Conservation (phyloP, 2,113 vertebrate species). For the Odontophorus gujanensis region DNA sequence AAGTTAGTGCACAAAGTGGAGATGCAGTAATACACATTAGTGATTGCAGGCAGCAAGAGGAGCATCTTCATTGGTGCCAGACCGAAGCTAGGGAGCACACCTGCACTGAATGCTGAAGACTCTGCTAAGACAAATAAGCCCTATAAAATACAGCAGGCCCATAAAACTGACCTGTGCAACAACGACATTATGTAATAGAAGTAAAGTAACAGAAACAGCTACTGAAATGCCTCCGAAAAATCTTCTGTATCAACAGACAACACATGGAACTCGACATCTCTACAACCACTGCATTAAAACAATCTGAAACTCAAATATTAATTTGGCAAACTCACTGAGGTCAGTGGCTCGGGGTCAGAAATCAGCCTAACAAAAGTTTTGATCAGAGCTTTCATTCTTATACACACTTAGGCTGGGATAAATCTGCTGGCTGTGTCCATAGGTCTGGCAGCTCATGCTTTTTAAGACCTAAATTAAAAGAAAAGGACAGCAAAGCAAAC, state of each 20-base stretch:
- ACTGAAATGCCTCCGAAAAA: not conserved
- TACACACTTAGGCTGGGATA: not conserved
- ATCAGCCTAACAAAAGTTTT: not conserved
- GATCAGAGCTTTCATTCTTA: not conserved
- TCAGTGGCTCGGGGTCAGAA: accelerated
- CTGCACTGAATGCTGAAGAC: too few species aligned
- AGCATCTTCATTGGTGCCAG: not conserved
- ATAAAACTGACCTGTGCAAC: not conserved
- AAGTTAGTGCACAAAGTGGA: not conserved
- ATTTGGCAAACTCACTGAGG: not conserved
- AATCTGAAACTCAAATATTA: not conserved
- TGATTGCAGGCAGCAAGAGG: not conserved
- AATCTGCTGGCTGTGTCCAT: not conserved
- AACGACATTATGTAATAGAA: not conserved
- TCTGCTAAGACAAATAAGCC: not conserved
- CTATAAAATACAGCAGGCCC: not conserved
- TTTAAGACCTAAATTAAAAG: not conserved
- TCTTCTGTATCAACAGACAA: not conserved
- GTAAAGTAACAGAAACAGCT: not conserved
- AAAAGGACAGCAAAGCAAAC: not conserved
- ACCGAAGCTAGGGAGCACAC: not conserved
- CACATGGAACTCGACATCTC: not conserved
- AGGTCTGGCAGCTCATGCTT: not conserved
- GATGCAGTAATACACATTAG: not conserved
- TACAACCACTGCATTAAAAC: not conserved